Percentiles rank a stretch among this genome's conserved stretches.
Evolutionary conservation across 2,113 vertebrate species (phyloP).

Genomic region (Aspiorhynchus laticeps): DNA sequence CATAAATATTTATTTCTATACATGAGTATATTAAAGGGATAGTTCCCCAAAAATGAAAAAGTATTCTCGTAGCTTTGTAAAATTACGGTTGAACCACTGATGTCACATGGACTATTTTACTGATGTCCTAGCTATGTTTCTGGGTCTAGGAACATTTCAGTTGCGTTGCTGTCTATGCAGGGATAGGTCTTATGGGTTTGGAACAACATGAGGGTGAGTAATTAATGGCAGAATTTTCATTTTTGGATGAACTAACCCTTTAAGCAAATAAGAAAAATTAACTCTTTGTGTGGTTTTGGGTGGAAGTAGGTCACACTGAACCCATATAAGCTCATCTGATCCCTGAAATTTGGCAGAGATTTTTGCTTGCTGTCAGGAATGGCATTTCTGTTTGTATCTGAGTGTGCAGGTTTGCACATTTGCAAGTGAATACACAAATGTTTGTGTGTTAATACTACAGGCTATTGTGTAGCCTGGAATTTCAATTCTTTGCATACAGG

Average conservation of each 20-base stretch:
- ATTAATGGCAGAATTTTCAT: no score
- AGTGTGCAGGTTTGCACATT: not conserved
- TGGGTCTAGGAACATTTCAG: no score
- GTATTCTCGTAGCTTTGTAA: no score
- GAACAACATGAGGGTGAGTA: no score
- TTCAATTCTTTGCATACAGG: not conserved
- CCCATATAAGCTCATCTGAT: not conserved
- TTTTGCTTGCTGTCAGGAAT: constrained; percentile 7
- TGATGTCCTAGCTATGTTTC: no score
- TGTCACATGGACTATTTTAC: no score
- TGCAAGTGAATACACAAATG: not conserved
- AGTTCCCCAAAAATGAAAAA: no score
- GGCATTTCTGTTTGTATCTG: not conserved
- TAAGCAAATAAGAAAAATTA: not conserved
- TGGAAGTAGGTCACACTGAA: not conserved
- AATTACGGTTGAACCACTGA: no score
- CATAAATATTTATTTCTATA: not conserved
- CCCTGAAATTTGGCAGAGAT: constrained; percentile 13
- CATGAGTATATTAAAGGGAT: not conserved
- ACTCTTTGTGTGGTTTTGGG: not conserved
- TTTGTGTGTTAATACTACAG: not conserved
- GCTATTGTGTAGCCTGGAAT: not conserved
- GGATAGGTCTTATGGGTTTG: no score
- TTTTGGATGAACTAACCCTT: no score
- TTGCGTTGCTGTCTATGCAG: no score